Evolutionary conservation across 2,113 vertebrate genomes (phyloP).

Genomic region (Lampris megalopsis): DNA sequence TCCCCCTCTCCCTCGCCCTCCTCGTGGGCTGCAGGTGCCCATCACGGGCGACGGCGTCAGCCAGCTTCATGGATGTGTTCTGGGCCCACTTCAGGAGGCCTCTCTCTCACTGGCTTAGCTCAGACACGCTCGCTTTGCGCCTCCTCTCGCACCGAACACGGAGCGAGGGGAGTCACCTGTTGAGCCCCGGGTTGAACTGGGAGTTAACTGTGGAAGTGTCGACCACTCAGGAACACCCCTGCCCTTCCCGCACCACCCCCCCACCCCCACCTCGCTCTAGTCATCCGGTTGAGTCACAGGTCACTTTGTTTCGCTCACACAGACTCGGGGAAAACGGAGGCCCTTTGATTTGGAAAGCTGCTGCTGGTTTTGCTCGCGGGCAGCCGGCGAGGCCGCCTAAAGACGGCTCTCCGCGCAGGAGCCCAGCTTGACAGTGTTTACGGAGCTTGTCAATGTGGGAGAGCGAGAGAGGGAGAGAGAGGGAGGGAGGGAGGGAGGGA

Average conservation of each 20-base stretch:
- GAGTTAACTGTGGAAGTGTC: constrained; percentile 13
- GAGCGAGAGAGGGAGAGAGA: constrained; percentile 16
- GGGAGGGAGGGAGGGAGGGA: too few species aligned
- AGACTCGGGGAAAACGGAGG: constrained; percentile 17
- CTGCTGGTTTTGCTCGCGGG: constrained; percentile 21
- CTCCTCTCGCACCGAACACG: constrained; percentile 6
- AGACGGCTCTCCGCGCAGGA: constrained; percentile 35
- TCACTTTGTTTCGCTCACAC: constrained; percentile 17
- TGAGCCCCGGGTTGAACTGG: constrained; percentile 19
- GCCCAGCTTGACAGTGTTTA: constrained; percentile 48
- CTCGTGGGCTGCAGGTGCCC: neutral
- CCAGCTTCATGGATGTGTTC: constrained; percentile 49
- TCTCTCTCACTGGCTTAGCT: constrained; percentile 6
- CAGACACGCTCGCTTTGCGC: constrained; percentile 6
- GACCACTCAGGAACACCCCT: neutral
- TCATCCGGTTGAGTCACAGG: constrained; percentile 3
- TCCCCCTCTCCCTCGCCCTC: neutral
- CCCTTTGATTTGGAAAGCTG: constrained; percentile 29
- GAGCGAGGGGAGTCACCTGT: constrained; percentile 58
- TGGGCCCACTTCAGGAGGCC: constrained; percentile 19
- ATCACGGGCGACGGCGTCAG: constrained; percentile 10
- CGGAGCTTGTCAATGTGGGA: constrained; percentile 61
- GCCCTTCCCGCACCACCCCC: too few species aligned
- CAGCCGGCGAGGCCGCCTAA: constrained; percentile 34
- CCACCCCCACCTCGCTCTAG: neutral